These are phyloP conservation scores for Philopedon plagiatum DNA, from an alignment of 2,888 invertebrate genomes.

Conservation along the genomic window DNA sequence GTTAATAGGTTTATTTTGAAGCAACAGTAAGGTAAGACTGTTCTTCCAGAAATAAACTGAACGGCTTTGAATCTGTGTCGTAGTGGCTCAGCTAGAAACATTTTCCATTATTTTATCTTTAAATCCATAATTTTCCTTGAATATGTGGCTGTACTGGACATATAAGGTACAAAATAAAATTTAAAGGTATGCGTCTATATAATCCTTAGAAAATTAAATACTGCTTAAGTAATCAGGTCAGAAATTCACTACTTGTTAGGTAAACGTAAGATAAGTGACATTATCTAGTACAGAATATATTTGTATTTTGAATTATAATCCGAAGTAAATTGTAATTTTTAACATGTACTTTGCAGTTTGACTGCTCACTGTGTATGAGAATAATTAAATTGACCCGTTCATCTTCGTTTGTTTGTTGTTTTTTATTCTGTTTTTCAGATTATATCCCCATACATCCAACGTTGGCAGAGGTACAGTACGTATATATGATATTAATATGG, in stretches of 20 bases:
- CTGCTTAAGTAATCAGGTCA: conserved; percentile 37
- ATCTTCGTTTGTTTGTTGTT: conserved; percentile 60
- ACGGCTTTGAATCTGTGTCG: not conserved
- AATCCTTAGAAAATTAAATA: conserved; percentile 47
- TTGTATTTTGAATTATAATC: conserved; percentile 45
- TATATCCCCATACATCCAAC: conserved; percentile 34
- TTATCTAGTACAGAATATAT: conserved; percentile 27
- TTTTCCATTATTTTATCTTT: not conserved
- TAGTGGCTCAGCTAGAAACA: conserved; percentile 3
- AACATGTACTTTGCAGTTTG: conserved; percentile 57
- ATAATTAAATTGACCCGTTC: conserved; percentile 60
- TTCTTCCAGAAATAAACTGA: conserved; percentile 1
- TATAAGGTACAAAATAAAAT: conserved; percentile 26
- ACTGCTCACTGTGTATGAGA: conserved; percentile 59
- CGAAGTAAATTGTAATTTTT: conserved; percentile 37
- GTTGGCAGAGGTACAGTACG: conserved; percentile 31
- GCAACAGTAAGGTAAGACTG: conserved; percentile 25
- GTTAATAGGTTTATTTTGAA: conserved; percentile 3
- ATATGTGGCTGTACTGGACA: conserved; percentile 2
- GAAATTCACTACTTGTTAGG: conserved; percentile 27
- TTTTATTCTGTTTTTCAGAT: conserved; percentile 56
- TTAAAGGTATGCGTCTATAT: conserved; percentile 21
- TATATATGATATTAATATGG: conserved; percentile 8
- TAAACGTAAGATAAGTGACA: conserved; percentile 24
- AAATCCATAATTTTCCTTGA: not conserved